These are phyloP conservation scores for Danio kyathit DNA, from an alignment of 2,797 vertebrate genomes.

Conservation along the genomic window DNA sequence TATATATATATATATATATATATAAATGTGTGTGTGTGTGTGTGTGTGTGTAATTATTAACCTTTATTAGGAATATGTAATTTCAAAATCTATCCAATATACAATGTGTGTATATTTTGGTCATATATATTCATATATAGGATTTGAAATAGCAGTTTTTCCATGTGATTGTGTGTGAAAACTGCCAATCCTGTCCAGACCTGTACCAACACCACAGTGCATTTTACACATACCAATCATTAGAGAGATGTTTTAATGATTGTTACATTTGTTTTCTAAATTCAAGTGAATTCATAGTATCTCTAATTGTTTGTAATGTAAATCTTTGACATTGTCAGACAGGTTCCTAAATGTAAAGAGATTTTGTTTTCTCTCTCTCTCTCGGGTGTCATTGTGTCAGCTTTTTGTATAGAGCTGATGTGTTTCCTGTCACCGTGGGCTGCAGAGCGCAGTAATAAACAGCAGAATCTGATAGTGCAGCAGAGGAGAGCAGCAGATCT, in stretches of 20 bases:
- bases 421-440: slow-evolving; percentile 9
- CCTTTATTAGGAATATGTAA: no score
- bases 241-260: background rate
- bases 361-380: background rate
- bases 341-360: no score
- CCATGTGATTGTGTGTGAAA: background rate
- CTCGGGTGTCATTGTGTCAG: background rate
- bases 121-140: no score
- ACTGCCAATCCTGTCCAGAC: background rate
- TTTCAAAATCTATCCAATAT: no score
- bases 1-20: no score
- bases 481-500: background rate
- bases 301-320: no score
- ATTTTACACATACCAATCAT: background rate
- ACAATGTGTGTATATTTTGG: no score
- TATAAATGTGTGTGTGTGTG: no score
- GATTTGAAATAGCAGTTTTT: background rate
- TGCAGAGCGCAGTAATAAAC: slow-evolving; percentile 3
- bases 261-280: background rate
- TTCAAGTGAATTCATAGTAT: no score
- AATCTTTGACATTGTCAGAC: no score
- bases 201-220: background rate
- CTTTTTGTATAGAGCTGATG: background rate
- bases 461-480: background rate
- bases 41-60: no score